Evolutionary conservation across 2,888 invertebrate genomes (phyloP), one percentile per base, ranked within the genome.

Genomic region (Cataglyphis albicans): DNA sequence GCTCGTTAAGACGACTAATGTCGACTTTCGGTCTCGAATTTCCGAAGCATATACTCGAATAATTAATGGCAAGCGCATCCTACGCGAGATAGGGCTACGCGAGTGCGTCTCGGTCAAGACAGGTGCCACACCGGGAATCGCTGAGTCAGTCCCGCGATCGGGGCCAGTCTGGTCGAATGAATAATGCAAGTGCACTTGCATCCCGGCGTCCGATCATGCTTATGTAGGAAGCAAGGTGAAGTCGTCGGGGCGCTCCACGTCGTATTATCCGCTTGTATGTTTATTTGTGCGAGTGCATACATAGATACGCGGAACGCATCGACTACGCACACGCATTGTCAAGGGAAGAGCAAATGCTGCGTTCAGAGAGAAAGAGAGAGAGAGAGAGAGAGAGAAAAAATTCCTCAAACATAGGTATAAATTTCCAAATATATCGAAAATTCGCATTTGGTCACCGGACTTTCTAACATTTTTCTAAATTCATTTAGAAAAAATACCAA

Each of bases 1-100:
- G 81, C 89, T 90, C 80, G 88, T 90, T 90, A 90, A 86, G 86
- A 78, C 75, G 78, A 70, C 75, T 84, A 76, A 85, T 87, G 85
- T 89, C 84, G 83, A 82, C 18, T 61, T 83, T 52, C 74, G 67
- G n/a, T 75, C 55, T 74, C 73, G 86, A 76, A 84, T 90, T 82
- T 86, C 85, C 73, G 67, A 85, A 72, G 73, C 84, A 83, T 82
- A 84, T 75, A 80, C 21, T 61, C 48, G 38, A 86, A 84, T 90
- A 89, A 90, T 90, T 91, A 89, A 89, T 86, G 84, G 76, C 41
- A 84, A 86, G 85, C 81, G 82, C 85, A 67, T 65, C 72, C 59
- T 73, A 18, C 67, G 74, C 52, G 52, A n/a, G 52, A 70, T 90
- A 85, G 63, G 82, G 73, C 75, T 63, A 55, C 9, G 81, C 52